Evolutionary conservation across 2,888 invertebrate species (phyloP), one percentile per base, ranked within the genome.

Genomic region (Pterostichus niger): DNA sequence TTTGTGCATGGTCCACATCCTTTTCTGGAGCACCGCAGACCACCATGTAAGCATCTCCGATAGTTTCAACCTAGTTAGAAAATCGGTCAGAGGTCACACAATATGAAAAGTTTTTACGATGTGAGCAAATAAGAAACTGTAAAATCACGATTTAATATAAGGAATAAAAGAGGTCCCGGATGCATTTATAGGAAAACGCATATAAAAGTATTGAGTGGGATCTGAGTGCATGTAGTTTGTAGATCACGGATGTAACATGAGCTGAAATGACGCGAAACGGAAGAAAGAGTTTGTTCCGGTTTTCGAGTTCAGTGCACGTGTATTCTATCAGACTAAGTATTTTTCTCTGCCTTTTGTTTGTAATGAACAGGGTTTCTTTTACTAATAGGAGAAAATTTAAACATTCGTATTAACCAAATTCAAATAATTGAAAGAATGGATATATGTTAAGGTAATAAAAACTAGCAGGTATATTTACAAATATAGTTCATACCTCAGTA

Each of bases 1-100:
- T 94, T 88, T 97, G 96, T 0, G 98, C 98, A 88, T 99, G 99
- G 88, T 97, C 96, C 77, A 92, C 92, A 88, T 97, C 97, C 87
- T 96, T 95, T 86, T 96, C 96, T 0, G 98, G 98, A 0, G 98
- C 98, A 0, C 99, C 99, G 0, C 97, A 96, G 0, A 98, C 99
- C 0, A 98, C 97, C 98, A 99, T 98, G 89, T 99, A 99, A 0
- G 99, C 99, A 88, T 99, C 99, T 0, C 99, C 98, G 86, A 99
- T 98, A 0, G 99, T 99, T 91, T 99, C 99, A 52, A 98, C 97
- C 97, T 97, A 44, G 15, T 15, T 7, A 89, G n/a, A 56, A 64
- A 64, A 64, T 64, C 35, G 33, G 11, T 13, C 56, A 56, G n/a
- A 56, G 24, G 15, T 13, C 64, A 64, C 6, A 64, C 13, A 13